A percentile compares a stretch with the other conserved stretches of the same genome.
Conservation (phyloP, 1,140 invertebrate genomes). For the Bombus picipes region DNA sequence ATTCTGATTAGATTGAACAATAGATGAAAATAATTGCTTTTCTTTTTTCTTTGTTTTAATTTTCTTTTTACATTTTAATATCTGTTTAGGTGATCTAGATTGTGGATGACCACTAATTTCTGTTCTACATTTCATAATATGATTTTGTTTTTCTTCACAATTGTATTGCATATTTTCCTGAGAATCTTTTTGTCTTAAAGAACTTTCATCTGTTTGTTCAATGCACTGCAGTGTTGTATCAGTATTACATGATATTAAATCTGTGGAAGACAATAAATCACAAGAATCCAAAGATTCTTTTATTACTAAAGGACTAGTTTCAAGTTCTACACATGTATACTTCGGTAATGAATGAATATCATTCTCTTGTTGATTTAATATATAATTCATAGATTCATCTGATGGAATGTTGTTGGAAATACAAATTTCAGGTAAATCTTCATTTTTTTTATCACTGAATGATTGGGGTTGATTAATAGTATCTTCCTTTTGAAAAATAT, state of each 20-base stretch:
- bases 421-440: conserved; percentile 26
- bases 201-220: neutral
- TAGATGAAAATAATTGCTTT: neutral
- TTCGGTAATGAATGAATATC: conserved; percentile 29
- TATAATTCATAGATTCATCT: conserved; percentile 24
- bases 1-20: neutral
- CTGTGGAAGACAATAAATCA: conserved; percentile 35
- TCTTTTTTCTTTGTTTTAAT: conserved; percentile 3
- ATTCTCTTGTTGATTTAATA: conserved; percentile 14
- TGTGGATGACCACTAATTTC: conserved; percentile 10
- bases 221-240: neutral
- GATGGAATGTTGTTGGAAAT: conserved; percentile 28
- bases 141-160: conserved; percentile 14
- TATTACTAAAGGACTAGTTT: neutral
- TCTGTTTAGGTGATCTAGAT: neutral
- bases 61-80: conserved; percentile 29
- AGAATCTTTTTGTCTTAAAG: neutral
- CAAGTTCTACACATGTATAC: neutral
- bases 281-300: conserved; percentile 7
- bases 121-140: neutral
- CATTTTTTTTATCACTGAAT: conserved; percentile 1
- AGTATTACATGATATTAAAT: conserved; percentile 6
- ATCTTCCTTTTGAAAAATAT: conserved; percentile 36
- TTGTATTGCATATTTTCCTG: neutral
- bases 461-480: conserved; percentile 22